Evolutionary conservation across 2,888 invertebrate genomes (phyloP), one percentile per base, ranked within the genome.

Genomic region (Bellardia pandia): DNA sequence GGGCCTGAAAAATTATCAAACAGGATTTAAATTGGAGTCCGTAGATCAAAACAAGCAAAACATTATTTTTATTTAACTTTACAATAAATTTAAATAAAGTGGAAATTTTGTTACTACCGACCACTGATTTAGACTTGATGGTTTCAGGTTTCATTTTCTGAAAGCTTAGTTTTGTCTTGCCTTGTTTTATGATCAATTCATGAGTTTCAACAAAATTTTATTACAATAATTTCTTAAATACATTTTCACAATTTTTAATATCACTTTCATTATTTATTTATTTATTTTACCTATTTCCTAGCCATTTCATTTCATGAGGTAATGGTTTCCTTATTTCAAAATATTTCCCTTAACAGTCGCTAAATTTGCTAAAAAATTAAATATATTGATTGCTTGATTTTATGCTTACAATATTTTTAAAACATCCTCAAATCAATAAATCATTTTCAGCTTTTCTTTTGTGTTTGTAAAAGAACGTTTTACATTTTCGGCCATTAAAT

Each of bases 361-460:
- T 60, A 60, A 60, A 60, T 60, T 60, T 14, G 2, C 2, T 14
- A 7, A 37, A 60, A 33, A 45, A 37, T 37, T 11, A 11, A 58
- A 58, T 58, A 58, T 60, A 33, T 33, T 37, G 37, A 60, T 33
- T n/a, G 37, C 16, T 33, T 37, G 9, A 45, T 60, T 37, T 60
- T 37, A 60, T 13, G 51, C n/a, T 51, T 51, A 23, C 30, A 11
- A 30, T 23, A 30, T 60, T 60, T 56, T n/a, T 9, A 4, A 13
- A 60, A 37, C 37, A 60, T 23, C 23, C 56, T 11, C 23, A 56
- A 56, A 56, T 56, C 56, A 56, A 60, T 60, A 60, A 60, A 60
- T 60, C 60, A 33, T 60, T 60, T 60, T 60, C 13, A 33, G 30
- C 30, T 30, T 30, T n/a, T 37, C 16, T 60, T 60, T 37, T 33